Base-by-base conservation (phyloP, 2,888 invertebrate genomes). In the Nymphalis urticae region DNA sequence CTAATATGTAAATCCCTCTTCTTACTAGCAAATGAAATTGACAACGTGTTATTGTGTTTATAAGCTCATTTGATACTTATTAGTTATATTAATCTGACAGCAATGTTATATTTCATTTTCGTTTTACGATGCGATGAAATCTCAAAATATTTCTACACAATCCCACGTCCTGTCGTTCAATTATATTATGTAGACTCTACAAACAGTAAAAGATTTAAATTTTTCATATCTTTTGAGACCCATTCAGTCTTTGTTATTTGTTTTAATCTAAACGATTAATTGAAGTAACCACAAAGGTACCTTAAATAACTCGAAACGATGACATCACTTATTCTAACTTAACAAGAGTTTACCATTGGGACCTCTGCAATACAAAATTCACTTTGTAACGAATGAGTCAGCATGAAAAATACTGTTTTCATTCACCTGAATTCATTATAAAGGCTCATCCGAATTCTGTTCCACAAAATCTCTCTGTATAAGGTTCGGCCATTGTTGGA, bases 401-500 rank as follows among this genome's bases (percentile, higher is more conserved):
- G 77, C 76, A 72, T 82, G 80, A 80, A 81, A 83, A 80, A 79
- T 77, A 76, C 72, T 75, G 75, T 79, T 79, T 78, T 75, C 75
- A 71, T 76, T 70, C 75, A 77, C 74, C 72, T 77, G 77, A 80
- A 72, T 80, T 82, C 78, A 83, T 85, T 83, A 84, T 80, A 83
- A 79, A 80, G 72, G 77, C 71, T 67, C 70, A 75, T 71, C 72
- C 72, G 72, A 73, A 74, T 80, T 80, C 80, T 77, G 74, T 83
- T 85, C 77, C 77, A 75, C 68, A 71, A 81, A 82, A 85, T 86
- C 79, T 85, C 82, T 80, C 77, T 72, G 73, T 73, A 80, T 79
- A 80, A 82, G 81, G 82, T 81, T 79, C 75, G 83, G 82, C 82
- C 84, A 88, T 89, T 89, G 88, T 87, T 79, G 80, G 85, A 79